These are phyloP conservation scores for Timema podura DNA, from an alignment of 2,888 invertebrate species.

Conservation along the genomic window DNA sequence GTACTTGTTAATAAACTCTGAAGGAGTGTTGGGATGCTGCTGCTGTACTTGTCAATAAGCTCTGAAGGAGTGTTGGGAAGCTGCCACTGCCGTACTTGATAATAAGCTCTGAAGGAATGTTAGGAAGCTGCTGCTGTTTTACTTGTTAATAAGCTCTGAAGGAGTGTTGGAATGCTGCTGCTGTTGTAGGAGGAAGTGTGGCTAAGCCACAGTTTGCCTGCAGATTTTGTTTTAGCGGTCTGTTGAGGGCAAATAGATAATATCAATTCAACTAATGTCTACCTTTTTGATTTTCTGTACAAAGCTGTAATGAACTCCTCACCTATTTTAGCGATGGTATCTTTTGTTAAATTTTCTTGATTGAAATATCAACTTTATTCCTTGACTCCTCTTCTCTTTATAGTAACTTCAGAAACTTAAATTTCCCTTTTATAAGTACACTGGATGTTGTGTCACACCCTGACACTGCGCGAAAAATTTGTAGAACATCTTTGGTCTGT, in stretches of 20 bases:
- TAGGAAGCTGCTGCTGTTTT: too few species aligned
- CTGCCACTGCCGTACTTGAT: neutral
- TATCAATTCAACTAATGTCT: neutral
- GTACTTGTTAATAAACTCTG: neutral
- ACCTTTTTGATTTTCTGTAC: neutral
- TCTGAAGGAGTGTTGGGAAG: too few species aligned
- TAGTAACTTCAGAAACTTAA: neutral
- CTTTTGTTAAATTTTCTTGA: neutral
- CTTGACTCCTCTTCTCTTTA: neutral
- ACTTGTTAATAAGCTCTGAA: neutral
- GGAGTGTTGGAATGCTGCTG: constrained; percentile 2
- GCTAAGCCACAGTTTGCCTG: neutral
- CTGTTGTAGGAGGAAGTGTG: constrained; percentile 2
- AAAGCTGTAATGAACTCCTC: neutral
- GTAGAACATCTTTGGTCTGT: neutral
- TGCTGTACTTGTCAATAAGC: too few species aligned
- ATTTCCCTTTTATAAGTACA: neutral
- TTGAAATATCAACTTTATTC: neutral
- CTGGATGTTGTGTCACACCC: neutral
- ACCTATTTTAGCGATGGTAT: neutral
- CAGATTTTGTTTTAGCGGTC: neutral
- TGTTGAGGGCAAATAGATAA: neutral
- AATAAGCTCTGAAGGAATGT: too few species aligned
- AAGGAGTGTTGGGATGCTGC: too few species aligned
- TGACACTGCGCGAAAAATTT: neutral